A percentile compares a stretch with the other conserved stretches of the same genome.
Conservation (phyloP, 2,113 vertebrate genomes). For the Callorhinus ursinus region DNA sequence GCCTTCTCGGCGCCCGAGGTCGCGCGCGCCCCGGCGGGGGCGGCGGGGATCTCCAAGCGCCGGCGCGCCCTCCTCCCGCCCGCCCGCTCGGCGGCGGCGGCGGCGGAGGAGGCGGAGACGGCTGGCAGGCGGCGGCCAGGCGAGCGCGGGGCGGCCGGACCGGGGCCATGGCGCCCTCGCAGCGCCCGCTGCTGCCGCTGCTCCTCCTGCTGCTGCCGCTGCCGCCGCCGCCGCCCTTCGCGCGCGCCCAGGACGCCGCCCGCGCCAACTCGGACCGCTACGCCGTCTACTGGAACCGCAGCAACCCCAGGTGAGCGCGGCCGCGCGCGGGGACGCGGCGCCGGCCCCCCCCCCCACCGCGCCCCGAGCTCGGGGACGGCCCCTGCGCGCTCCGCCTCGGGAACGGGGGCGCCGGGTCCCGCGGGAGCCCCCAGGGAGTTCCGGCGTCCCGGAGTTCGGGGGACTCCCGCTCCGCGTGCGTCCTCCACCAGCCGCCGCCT, state of each 20-base stretch:
- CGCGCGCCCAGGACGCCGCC: constrained; percentile 89
- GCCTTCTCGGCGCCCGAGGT: constrained; percentile 72
- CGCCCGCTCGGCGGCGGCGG: constrained; percentile 59
- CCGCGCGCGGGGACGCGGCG: neutral
- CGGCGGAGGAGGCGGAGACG: constrained; percentile 50
- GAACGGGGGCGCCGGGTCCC: neutral
- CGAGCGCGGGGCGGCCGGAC: constrained; percentile 69
- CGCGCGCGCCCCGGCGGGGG: constrained; percentile 61
- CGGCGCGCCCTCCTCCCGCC: constrained; percentile 34
- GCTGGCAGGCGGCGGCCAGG: constrained; percentile 67
- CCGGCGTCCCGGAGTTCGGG: neutral
- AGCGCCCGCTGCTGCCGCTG: constrained; percentile 87
- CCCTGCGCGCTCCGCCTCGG: neutral
- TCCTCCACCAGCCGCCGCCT: neutral
- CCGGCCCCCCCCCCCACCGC: neutral
- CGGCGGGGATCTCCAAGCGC: constrained; percentile 73
- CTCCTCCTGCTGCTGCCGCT: constrained; percentile 85
- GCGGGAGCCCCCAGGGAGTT: neutral
- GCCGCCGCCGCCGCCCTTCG: constrained; percentile 88
- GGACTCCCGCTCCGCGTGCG: neutral
- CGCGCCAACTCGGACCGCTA: constrained; percentile 93
- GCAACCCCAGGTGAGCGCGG: constrained; percentile 92
- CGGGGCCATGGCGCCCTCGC: constrained; percentile 85
- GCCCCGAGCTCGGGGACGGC: neutral
- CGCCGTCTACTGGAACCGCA: constrained; percentile 96